Conservation (phyloP, 1,140 invertebrate species). For the Branchinecta lindahli region DNA sequence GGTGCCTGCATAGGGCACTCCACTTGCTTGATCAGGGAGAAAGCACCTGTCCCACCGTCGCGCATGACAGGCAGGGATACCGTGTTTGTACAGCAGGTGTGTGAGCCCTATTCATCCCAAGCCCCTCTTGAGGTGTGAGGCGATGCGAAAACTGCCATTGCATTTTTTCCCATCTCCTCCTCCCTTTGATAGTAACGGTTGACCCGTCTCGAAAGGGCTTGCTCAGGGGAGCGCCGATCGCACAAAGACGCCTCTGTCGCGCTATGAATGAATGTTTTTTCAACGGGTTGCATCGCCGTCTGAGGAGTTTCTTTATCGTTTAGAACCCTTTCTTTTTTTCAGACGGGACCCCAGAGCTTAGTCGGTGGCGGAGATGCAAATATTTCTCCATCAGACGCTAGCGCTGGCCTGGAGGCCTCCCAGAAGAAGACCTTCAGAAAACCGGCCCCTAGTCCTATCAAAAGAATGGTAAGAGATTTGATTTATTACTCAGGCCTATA, state of each 20-base stretch:
- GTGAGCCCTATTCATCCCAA: not conserved
- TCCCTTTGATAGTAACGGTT: too few species aligned
- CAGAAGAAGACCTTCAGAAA: not conserved
- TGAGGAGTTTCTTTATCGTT: not conserved
- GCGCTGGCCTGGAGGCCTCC: not conserved
- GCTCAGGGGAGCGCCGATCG: not conserved
- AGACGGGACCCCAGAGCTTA: not conserved
- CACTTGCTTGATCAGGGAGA: not conserved
- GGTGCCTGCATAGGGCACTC: not conserved
- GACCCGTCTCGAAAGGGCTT: not conserved
- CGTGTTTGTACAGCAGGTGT: not conserved
- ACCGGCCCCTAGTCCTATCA: conserved; percentile 2
- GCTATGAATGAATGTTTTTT: too few species aligned
- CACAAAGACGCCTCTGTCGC: too few species aligned
- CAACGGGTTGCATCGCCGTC: too few species aligned
- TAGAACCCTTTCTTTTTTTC: not conserved
- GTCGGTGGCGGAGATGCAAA: not conserved
- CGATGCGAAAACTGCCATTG: not conserved
- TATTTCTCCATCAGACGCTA: not conserved
- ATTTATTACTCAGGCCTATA: too few species aligned
- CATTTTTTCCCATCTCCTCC: not conserved
- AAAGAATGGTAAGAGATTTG: conserved; percentile 6
- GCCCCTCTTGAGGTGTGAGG: not conserved
- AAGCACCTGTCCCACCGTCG: not conserved
- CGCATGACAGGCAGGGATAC: not conserved